Evolutionary conservation across 2,113 vertebrate genomes (phyloP).

Genomic region (Aegithalos caudatus): DNA sequence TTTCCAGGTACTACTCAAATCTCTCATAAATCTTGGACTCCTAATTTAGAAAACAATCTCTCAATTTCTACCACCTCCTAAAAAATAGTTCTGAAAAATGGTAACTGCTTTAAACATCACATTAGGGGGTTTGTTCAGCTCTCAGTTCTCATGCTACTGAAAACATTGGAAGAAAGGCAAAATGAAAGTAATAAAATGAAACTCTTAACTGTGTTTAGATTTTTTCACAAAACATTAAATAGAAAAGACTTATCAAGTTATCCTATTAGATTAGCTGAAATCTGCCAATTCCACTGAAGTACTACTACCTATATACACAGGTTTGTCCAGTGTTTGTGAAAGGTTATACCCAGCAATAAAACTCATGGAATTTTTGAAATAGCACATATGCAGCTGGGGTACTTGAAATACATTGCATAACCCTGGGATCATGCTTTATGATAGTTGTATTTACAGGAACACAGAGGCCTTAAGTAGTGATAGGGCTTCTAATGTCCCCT

Average conservation of each 20-base stretch:
- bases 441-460: not conserved
- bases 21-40: constrained; percentile 14
- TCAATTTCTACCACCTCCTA: constrained; percentile 9
- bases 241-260: not conserved
- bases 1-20: constrained; percentile 40
- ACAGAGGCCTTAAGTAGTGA: not conserved
- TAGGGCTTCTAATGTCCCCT: not conserved
- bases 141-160: not conserved
- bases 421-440: not conserved
- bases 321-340: not conserved
- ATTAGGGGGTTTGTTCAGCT: not conserved
- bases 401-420: not conserved
- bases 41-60: constrained; percentile 36
- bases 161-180: not conserved
- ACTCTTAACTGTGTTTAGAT: constrained; percentile 8
- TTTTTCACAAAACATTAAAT: not conserved
- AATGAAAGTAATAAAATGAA: constrained; percentile 24
- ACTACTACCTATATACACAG: not conserved
- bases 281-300: not conserved
- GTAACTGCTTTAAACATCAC: not conserved
- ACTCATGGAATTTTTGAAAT: not conserved
- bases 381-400: not conserved
- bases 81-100: constrained; percentile 16
- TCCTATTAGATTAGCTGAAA: constrained; percentile 4
- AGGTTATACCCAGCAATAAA: not conserved